Percentiles rank a stretch among this genome's conserved stretches.
Evolutionary conservation across 1,140 invertebrate species (phyloP).

Genomic region (Aleiodes sp.): DNA sequence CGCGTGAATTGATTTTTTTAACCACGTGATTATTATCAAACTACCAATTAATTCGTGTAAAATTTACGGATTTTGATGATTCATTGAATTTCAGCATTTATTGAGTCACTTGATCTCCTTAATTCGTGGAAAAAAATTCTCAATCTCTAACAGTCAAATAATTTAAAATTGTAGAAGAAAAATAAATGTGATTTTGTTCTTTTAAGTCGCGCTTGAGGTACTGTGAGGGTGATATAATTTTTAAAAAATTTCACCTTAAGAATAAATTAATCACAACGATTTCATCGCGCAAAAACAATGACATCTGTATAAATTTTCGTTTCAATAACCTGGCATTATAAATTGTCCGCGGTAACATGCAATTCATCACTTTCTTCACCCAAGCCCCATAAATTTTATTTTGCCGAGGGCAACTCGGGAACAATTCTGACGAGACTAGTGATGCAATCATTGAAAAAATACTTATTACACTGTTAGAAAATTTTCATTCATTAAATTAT

Average conservation of each 20-base stretch:
- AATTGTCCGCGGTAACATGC: background rate
- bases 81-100: background rate
- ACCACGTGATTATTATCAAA: conserved; percentile 1
- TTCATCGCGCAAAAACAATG: background rate
- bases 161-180: no score
- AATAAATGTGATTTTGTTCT: no score
- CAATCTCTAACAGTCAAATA: no score
- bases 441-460: background rate
- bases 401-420: background rate
- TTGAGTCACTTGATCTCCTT: background rate
- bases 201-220: background rate
- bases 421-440: background rate
- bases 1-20: background rate
- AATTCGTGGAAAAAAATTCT: background rate
- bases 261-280: background rate
- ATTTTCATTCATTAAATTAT: no score
- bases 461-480: background rate
- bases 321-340: conserved; percentile 4
- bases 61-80: background rate
- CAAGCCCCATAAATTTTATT: background rate
- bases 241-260: background rate
- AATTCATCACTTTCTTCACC: background rate
- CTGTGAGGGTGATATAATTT: background rate
- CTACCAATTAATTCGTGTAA: no score
- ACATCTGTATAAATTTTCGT: conserved; percentile 1